Evolutionary conservation across 2,797 vertebrate species (phyloP), one percentile per base, ranked within the genome.

Genomic region (Distichodus sexfasciatus): DNA sequence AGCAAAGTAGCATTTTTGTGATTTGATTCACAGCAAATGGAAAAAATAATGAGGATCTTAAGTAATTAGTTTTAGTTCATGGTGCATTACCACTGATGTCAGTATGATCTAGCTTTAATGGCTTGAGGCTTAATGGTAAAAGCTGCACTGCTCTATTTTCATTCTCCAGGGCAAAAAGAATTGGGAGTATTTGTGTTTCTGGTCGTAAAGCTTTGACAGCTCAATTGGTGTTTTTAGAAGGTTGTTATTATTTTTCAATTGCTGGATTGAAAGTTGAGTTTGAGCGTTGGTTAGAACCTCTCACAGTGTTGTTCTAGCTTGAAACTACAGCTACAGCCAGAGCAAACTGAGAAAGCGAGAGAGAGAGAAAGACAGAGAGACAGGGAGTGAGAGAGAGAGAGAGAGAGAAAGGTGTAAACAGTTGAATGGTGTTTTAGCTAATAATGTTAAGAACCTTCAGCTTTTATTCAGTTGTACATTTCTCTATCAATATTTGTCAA

Each of bases 191-290:
- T 91, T 85, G 85, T 88, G 89, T 89, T 85, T 84, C 85, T 71
- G 75, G 60, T 75, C 76, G 79, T 81, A 81, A 86, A 79, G 89
- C 86, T 91, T 91, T 87, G 76, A 87, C 84, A 90, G 88, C 84
- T 87, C 81, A 89, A 90, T 82, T 84, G 87, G 79, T 91, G 87
- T 90, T 89, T 91, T 91, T 71, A 91, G 82, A 87, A 78, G 87
- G 70, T 76, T 90, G 88, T 90, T 91, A 82, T 91, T 91, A 88
- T 89, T 91, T 91, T 91, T 89, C 86, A 89, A 90, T 89, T 81
- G 90, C 72, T 81, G 86, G 87, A 88, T 88, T 86, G 86, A 76
- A 83, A 75, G 84, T 79, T 81, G 78, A 82, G 86, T 87, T 87
- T 79, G 77, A 70, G 83, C 80, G 65, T 76, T 76, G 59, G 66